Conservation (phyloP, 2,113 vertebrate genomes). For the Caracal caracal region DNA sequence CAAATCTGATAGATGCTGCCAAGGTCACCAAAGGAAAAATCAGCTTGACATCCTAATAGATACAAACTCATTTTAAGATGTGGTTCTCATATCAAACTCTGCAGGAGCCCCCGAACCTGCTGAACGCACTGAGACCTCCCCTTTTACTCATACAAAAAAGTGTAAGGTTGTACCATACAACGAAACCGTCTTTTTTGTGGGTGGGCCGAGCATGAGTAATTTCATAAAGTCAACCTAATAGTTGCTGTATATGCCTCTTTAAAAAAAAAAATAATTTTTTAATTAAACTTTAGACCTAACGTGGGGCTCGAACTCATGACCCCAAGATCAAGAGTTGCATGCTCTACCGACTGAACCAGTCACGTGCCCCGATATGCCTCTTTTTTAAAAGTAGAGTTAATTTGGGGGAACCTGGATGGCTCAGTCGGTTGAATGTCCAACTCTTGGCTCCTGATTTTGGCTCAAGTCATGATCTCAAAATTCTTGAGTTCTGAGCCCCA, state of each 20-base stretch:
- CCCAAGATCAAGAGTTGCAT: background rate
- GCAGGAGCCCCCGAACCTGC: background rate
- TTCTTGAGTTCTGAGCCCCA: too few species aligned
- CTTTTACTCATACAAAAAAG: background rate
- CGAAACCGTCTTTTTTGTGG: background rate
- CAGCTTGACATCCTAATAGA: slow-evolving; percentile 65
- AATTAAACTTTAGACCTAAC: background rate
- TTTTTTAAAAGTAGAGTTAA: background rate
- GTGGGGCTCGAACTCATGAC: background rate
- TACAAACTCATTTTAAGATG: slow-evolving; percentile 45
- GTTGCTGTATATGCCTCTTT: background rate
- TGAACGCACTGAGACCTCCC: background rate
- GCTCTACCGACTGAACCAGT: background rate
- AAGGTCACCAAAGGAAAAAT: slow-evolving; percentile 73
- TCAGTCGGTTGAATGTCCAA: too few species aligned
- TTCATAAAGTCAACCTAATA: background rate
- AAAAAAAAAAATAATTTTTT: background rate
- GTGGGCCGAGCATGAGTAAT: background rate
- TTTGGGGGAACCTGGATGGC: background rate
- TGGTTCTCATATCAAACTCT: background rate
- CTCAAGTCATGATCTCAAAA: too few species aligned
- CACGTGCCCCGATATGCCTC: background rate
- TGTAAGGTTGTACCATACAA: background rate
- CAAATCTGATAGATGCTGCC: slow-evolving; percentile 77
- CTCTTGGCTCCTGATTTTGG: too few species aligned